A percentile compares a stretch with the other conserved stretches of the same genome.
Conservation (phyloP, 2,888 invertebrate species). For the Eupithecia tripunctaria region DNA sequence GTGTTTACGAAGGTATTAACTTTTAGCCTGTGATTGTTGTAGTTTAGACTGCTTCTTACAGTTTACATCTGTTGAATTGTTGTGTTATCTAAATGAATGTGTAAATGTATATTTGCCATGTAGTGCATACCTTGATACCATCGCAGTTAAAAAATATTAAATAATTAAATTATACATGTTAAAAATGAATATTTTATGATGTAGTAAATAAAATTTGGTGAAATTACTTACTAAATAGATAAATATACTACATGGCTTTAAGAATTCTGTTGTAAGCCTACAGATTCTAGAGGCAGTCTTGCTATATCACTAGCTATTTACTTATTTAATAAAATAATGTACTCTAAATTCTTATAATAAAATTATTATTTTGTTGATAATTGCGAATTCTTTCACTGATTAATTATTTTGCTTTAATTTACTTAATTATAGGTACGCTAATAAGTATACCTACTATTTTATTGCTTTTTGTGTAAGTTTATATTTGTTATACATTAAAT, state of each 20-base stretch:
- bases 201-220: constrained; percentile 28
- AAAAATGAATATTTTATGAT: constrained; percentile 38
- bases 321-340: background rate
- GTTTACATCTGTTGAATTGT: constrained; percentile 46
- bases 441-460: constrained; percentile 53
- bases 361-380: constrained; percentile 2
- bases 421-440: constrained; percentile 26
- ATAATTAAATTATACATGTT: constrained; percentile 33
- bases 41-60: constrained; percentile 56
- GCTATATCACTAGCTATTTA: constrained; percentile 54
- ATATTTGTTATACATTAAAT: constrained; percentile 67
- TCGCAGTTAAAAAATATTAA: constrained; percentile 32
- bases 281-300: constrained; percentile 46
- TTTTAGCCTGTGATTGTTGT: constrained; percentile 54
- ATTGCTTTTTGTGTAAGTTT: constrained; percentile 54
- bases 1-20: constrained; percentile 46
- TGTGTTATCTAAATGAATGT: constrained; percentile 38
- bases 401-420: constrained; percentile 58
- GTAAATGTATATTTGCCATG: constrained; percentile 18
- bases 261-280: constrained; percentile 31
- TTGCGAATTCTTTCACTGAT: constrained; percentile 35
- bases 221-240: constrained; percentile 25
- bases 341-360: background rate
- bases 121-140: constrained; percentile 32
- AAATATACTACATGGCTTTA: constrained; percentile 28